A percentile compares a stretch with the other conserved stretches of the same genome.
Evolutionary conservation across 2,797 vertebrate genomes (phyloP).

Genomic region (Liasis olivaceus): DNA sequence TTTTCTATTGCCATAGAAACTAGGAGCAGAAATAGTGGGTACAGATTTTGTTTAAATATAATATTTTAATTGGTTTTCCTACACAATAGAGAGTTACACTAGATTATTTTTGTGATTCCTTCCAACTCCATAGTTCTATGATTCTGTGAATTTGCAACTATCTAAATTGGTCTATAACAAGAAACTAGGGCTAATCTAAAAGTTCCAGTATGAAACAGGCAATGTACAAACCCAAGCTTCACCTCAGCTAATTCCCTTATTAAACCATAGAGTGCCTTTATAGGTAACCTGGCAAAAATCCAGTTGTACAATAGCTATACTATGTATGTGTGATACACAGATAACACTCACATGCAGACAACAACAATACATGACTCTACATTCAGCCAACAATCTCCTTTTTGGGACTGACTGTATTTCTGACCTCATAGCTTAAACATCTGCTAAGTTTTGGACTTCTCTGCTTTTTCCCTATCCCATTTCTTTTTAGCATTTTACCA

Average conservation of each 20-base stretch:
- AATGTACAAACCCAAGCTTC: neutral
- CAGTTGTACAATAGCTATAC: neutral
- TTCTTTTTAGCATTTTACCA: neutral
- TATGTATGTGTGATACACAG: neutral
- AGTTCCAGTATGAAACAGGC: neutral
- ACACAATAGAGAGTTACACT: neutral
- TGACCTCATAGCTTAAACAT: neutral
- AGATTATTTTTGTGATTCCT: neutral
- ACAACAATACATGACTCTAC: neutral
- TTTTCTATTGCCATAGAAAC: too few relatives aligned
- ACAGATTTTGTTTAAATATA: too few relatives aligned
- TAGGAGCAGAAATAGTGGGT: too few relatives aligned
- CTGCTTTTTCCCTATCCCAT: neutral
- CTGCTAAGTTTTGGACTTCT: neutral
- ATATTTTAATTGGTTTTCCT: neutral
- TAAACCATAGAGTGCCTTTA: neutral
- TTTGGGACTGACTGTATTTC: neutral
- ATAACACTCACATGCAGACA: neutral
- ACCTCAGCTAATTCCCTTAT: neutral
- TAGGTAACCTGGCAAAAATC: neutral
- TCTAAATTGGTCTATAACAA: neutral
- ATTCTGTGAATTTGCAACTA: neutral
- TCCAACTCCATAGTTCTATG: neutral
- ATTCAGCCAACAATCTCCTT: neutral
- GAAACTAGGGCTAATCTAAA: neutral